Conservation (phyloP, 2,888 invertebrate species). For the Matsumyia berberina region DNA sequence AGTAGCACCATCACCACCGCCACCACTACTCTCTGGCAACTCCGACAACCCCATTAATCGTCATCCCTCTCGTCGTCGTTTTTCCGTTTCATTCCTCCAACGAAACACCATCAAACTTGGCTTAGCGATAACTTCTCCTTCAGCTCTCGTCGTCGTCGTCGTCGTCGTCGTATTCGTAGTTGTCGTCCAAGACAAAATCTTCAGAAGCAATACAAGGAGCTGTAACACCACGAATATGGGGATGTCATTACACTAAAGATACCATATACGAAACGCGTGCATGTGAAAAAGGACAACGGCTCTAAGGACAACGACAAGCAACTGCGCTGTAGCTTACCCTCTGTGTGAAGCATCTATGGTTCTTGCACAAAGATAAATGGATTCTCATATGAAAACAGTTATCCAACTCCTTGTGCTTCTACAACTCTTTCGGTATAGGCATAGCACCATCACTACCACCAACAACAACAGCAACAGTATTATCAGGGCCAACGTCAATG, state of each 20-base stretch:
- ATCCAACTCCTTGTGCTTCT: constrained; percentile 61
- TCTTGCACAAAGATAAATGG: constrained; percentile 75
- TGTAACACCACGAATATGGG: constrained; percentile 62
- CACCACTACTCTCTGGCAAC: not conserved
- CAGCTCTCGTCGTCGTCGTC: constrained; percentile 19
- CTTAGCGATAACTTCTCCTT: constrained; percentile 70
- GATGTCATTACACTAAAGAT: constrained; percentile 73
- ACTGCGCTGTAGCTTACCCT: constrained; percentile 19
- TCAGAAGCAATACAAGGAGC: constrained; percentile 20
- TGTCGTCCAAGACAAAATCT: constrained; percentile 36
- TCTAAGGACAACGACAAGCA: constrained; percentile 48
- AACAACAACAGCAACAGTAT: constrained; percentile 35
- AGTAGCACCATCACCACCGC: constrained; percentile 29
- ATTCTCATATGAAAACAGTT: constrained; percentile 74
- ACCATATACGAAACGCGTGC: constrained; percentile 34
- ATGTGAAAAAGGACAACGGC: constrained; percentile 35
- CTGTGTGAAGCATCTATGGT: constrained; percentile 58
- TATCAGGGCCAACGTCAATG: constrained; percentile 47
- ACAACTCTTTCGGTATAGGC: constrained; percentile 51
- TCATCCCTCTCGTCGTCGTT: constrained; percentile 19
- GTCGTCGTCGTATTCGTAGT: not conserved
- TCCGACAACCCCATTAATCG: constrained; percentile 49
- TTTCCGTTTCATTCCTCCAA: constrained; percentile 23
- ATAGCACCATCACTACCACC: constrained; percentile 14
- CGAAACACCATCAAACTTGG: constrained; percentile 72